Base-by-base conservation (phyloP, 2,888 invertebrate species). In the Leptopilina drosophilae region DNA sequence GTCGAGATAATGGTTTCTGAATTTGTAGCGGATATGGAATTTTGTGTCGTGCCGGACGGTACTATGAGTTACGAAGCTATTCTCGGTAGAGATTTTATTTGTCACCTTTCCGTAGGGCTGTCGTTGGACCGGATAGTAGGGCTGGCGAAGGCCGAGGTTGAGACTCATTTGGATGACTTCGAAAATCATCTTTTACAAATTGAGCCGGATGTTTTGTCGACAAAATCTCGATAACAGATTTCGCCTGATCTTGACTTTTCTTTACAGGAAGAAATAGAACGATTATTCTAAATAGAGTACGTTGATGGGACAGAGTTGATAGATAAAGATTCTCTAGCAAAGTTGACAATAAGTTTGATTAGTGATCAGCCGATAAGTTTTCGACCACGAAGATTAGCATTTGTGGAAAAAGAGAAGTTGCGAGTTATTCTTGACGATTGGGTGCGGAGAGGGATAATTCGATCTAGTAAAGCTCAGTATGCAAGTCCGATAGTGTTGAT, bases 401-500 rank as follows among this genome's bases (percentile, higher is more conserved):
- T 64, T 12, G 64, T 33, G 6, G 76, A 76, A 5, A 78, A 77
- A 56, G 69, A 79, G 33, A 79, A 76, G 59, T 26, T 84, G 15
- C 76, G 82, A 0, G 62, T 77, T 15, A 65, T 82, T 49, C 62
- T 82, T 26, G 66, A 73, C 12, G 80, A 82, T 9, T 67, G 80
- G 66, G n/a, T 76, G 11, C 20, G 26, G 5, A 65, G 77, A 9
- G 77, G 80, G 5, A 80, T 84, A 15, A 84, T 84, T 12, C 64
- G 79, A 11, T 56, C 59, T 9, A 82, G 80, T 67, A 87, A 85
- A 87, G 85, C 86, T 1, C 82, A 81, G 3, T 87, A 85, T 80
- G 78, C 82, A 9, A 81, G 80, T 11, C 86, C 87, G 1, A 84
- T 87, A 49, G 84, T 87, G 5, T 56, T 86, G 46, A 84, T 87